Evolutionary conservation across 2,888 invertebrate genomes (phyloP).

Genomic region (Parthenolecanium corni): DNA sequence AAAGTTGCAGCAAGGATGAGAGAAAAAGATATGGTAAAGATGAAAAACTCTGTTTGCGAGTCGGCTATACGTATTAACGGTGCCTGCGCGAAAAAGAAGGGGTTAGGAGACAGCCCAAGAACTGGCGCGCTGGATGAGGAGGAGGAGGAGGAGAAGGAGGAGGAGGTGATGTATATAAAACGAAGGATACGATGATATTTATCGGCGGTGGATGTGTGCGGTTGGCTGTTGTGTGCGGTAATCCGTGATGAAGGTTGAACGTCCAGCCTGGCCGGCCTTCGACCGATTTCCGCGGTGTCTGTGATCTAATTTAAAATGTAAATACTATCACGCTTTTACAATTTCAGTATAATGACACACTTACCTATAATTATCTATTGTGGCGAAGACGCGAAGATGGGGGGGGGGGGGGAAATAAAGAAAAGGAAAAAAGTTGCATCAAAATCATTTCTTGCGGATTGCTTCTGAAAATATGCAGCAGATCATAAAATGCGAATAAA

Average conservation of each 20-base stretch:
- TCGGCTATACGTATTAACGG: neutral
- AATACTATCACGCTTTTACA: slow-evolving; percentile 23
- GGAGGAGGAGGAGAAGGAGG: no score
- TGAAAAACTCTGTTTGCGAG: no score
- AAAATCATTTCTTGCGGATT: no score
- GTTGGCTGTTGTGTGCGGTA: slow-evolving; percentile 1
- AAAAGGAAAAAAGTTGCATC: no score
- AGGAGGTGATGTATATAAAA: no score
- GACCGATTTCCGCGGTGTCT: slow-evolving; percentile 8
- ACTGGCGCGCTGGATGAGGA: no score
- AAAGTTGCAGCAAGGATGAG: no score
- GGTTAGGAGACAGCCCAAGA: neutral
- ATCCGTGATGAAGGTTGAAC: slow-evolving; percentile 26
- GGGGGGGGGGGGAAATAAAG: no score
- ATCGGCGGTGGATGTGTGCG: neutral
- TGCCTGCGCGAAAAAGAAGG: neutral
- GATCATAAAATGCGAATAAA: no score
- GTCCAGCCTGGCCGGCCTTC: slow-evolving; percentile 13
- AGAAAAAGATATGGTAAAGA: no score
- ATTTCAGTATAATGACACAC: slow-evolving; percentile 24
- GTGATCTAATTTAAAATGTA: slow-evolving; percentile 28
- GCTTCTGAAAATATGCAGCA: no score
- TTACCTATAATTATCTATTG: slow-evolving; percentile 25
- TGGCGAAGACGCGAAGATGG: neutral
- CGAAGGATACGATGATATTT: neutral